phyloP scores from a whole-genome alignment of 1,140 invertebrate species.

The Idris sp. region DNA sequence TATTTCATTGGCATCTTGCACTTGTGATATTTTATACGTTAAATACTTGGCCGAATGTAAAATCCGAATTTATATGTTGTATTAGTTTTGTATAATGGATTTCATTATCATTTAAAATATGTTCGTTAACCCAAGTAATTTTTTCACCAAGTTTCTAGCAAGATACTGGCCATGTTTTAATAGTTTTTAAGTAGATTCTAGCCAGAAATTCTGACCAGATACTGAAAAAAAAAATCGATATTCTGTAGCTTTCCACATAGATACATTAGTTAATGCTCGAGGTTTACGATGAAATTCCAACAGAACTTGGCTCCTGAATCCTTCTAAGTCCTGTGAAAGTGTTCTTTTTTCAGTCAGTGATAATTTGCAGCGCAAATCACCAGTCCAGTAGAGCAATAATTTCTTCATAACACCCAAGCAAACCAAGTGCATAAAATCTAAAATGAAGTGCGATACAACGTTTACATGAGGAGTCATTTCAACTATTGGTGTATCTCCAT shows the following conservation, averaged over 20 bases:
- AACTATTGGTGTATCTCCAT: constrained; percentile 19
- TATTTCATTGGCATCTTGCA: too few species aligned
- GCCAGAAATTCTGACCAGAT: too few species aligned
- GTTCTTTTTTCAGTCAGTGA: constrained; percentile 3
- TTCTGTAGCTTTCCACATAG: constrained; percentile 39
- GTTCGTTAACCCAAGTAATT: too few species aligned
- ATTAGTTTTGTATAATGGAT: too few species aligned
- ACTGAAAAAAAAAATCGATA: constrained; percentile 42
- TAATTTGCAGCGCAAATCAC: constrained; percentile 16
- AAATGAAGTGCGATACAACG: constrained; percentile 5
- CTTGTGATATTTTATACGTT: too few species aligned
- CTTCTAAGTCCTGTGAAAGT: constrained; percentile 18
- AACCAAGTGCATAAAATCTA: constrained; percentile 23
- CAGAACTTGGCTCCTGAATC: constrained; percentile 22
- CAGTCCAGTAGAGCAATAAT: constrained; percentile 18
- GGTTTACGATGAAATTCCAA: constrained; percentile 32
- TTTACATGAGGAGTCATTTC: constrained; percentile 3
- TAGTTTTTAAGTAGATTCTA: too few species aligned
- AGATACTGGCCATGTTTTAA: too few species aligned
- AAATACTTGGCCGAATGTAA: too few species aligned
- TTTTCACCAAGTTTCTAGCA: too few species aligned
- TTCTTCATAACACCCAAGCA: constrained; percentile 28
- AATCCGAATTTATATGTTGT: too few species aligned
- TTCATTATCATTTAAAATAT: too few species aligned
- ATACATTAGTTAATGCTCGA: constrained; percentile 19